Evolutionary conservation across 2,888 invertebrate species (phyloP).

Genomic region (Pachycephus smyrnensis): DNA sequence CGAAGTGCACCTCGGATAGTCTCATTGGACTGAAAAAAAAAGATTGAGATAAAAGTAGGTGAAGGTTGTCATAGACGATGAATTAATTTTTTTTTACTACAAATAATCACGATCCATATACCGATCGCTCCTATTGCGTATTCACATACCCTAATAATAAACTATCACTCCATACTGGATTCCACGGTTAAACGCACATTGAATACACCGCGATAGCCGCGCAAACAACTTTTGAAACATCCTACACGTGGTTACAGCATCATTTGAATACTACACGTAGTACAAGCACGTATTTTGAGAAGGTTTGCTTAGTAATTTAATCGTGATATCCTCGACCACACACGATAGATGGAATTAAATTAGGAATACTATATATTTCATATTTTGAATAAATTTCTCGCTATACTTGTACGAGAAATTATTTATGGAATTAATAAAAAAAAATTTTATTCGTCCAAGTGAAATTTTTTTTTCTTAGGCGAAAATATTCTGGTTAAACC

Average conservation of each 20-base stretch:
- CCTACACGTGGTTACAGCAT: neutral
- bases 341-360: neutral
- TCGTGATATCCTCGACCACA: neutral
- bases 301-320: neutral
- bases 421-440: slow-evolving; percentile 5
- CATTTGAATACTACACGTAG: neutral
- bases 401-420: slow-evolving; percentile 3
- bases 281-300: neutral
- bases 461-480: too few species aligned
- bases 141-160: neutral
- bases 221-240: neutral
- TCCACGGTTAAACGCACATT: neutral
- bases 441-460: too few species aligned
- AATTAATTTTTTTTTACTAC: neutral
- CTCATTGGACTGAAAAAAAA: slow-evolving; percentile 7
- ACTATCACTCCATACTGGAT: neutral
- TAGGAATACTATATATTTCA: neutral
- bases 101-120: neutral
- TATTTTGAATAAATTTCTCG: neutral
- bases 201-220: neutral
- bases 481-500: neutral
- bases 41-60: slow-evolving; percentile 19
- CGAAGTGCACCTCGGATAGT: neutral
- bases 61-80: slow-evolving; percentile 12
- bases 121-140: neutral